Conservation (phyloP, 2,797 vertebrate species). For the Parauchenoglanis punctatus region DNA sequence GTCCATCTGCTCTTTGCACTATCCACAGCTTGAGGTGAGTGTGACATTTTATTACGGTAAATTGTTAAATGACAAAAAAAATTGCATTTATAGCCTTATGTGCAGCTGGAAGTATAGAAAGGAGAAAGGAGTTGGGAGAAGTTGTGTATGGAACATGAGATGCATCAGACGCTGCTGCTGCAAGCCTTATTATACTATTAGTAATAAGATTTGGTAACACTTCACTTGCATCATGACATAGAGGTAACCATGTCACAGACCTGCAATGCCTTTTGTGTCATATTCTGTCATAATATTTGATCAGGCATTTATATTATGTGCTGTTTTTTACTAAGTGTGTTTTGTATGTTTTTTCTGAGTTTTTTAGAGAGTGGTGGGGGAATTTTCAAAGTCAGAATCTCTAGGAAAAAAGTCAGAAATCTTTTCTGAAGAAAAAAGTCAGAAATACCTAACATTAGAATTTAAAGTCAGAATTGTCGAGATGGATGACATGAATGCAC, state of each 20-base stretch:
- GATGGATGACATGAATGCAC: too few species aligned
- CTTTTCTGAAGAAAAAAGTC: too few species aligned
- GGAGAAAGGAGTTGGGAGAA: not conserved
- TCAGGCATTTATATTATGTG: not conserved
- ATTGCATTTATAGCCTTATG: not conserved
- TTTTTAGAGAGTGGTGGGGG: too few species aligned
- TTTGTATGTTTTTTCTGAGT: too few species aligned
- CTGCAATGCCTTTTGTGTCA: too few species aligned
- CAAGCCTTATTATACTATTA: not conserved
- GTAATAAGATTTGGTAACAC: not conserved
- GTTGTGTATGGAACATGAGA: conserved; percentile 1
- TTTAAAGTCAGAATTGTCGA: too few species aligned
- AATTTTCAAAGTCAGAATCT: too few species aligned
- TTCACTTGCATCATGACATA: not conserved
- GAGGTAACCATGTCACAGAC: not conserved
- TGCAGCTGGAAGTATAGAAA: not conserved
- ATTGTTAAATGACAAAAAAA: conserved; percentile 10
- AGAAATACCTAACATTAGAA: too few species aligned
- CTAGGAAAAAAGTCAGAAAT: too few species aligned
- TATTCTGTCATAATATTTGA: not conserved
- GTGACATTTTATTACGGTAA: not conserved
- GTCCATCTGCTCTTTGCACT: conserved; percentile 47
- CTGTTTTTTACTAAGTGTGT: not conserved
- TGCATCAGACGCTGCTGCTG: too few species aligned
- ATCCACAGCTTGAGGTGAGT: conserved; percentile 84